Evolutionary conservation across 2,888 invertebrate genomes (phyloP).

Genomic region (Drosophila recens): DNA sequence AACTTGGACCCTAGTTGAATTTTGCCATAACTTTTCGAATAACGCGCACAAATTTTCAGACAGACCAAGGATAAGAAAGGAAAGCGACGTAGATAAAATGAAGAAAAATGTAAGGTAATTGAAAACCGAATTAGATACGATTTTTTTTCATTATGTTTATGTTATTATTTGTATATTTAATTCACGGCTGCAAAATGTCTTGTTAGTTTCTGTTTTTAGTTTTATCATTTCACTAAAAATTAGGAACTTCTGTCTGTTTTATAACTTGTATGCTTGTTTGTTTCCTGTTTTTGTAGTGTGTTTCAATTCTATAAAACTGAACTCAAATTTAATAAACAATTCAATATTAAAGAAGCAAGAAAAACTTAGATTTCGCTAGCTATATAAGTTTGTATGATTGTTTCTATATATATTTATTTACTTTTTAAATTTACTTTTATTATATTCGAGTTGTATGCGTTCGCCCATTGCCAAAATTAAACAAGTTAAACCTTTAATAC

Average conservation of each 20-base stretch:
- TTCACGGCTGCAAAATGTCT: slow-evolving; percentile 75
- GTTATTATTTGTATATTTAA: slow-evolving; percentile 51
- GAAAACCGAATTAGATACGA: slow-evolving; percentile 10
- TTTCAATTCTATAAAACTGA: slow-evolving; percentile 44
- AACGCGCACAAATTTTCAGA: slow-evolving; percentile 57
- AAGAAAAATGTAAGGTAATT: slow-evolving; percentile 46
- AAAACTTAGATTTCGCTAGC: slow-evolving; percentile 73
- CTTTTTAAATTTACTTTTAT: slow-evolving; percentile 40
- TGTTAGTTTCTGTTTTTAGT: slow-evolving; percentile 60
- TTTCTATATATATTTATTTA: slow-evolving; percentile 39
- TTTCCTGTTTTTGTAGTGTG: slow-evolving; percentile 32
- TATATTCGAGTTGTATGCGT: slow-evolving; percentile 43
- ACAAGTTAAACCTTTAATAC: slow-evolving; percentile 37
- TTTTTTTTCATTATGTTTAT: slow-evolving; percentile 17
- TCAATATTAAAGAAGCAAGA: slow-evolving; percentile 59
- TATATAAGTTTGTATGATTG: slow-evolving; percentile 60
- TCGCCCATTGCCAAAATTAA: slow-evolving; percentile 35
- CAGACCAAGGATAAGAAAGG: slow-evolving; percentile 62
- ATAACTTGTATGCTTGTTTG: slow-evolving; percentile 49
- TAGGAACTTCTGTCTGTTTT: slow-evolving; percentile 79
- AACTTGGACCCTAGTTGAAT: slow-evolving; percentile 82
- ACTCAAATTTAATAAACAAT: slow-evolving; percentile 46
- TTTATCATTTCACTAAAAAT: slow-evolving; percentile 75
- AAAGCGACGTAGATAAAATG: slow-evolving; percentile 43
- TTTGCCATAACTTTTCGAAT: slow-evolving; percentile 67